A percentile compares a stretch with the other conserved stretches of the same genome.
Conservation (phyloP, 2,888 invertebrate species). For the Agrochola macilenta region DNA sequence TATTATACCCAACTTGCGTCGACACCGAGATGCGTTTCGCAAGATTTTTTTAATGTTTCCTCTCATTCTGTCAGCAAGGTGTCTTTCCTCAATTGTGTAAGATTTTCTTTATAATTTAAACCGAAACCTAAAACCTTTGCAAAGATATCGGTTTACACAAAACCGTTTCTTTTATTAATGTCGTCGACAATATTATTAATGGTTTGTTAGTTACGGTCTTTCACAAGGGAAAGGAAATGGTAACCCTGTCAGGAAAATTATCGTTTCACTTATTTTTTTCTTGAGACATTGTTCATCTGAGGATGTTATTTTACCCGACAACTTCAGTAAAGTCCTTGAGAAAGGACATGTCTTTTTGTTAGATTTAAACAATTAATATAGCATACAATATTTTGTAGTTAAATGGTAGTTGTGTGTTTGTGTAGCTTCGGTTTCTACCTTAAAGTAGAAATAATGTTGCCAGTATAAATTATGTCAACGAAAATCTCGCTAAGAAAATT, state of each 20-base stretch:
- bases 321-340: neutral
- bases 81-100: conserved; percentile 43
- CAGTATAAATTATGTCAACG: neutral
- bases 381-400: neutral
- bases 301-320: neutral
- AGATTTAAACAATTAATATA: neutral
- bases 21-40: neutral
- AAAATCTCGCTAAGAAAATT: neutral
- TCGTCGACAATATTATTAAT: conserved; percentile 24
- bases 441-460: neutral
- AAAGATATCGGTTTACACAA: conserved; percentile 38
- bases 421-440: neutral
- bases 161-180: conserved; percentile 17
- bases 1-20: too few relatives aligned
- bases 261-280: neutral
- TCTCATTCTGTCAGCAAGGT: neutral
- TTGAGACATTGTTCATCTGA: neutral
- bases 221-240: neutral
- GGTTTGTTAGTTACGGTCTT: conserved; percentile 13
- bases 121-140: conserved; percentile 32
- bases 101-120: conserved; percentile 14
- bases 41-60: neutral
- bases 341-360: neutral
- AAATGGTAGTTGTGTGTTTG: neutral
- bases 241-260: neutral